Evolutionary conservation across 1,140 invertebrate genomes (phyloP).

Genomic region (Musca vetustissima): DNA sequence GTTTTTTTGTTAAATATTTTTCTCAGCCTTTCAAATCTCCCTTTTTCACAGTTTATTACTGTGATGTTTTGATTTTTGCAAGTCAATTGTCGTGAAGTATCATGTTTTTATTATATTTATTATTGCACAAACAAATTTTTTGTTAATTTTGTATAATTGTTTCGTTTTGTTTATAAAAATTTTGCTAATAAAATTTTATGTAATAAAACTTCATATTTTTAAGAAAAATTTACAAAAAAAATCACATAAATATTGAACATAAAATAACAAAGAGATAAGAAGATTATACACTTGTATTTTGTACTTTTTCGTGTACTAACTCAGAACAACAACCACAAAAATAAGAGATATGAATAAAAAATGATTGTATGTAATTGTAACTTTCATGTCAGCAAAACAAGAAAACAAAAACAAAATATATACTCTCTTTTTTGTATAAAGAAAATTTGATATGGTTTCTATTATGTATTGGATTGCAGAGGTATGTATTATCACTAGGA

Average conservation of each 20-base stretch:
- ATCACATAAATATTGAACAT: conserved; percentile 10
- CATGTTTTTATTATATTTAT: too few relatives aligned
- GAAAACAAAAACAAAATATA: conserved; percentile 5
- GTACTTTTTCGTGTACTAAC: conserved; percentile 22
- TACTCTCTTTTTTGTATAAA: conserved; percentile 6
- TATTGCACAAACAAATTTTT: background rate
- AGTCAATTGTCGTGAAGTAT: too few relatives aligned
- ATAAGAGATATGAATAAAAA: background rate
- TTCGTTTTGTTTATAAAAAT: background rate
- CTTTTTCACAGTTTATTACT: too few relatives aligned
- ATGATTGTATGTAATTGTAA: background rate
- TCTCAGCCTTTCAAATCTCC: too few relatives aligned
- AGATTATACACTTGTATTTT: conserved; percentile 26
- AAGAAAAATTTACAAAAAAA: background rate
- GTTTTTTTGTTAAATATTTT: too few relatives aligned
- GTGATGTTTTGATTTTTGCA: too few relatives aligned
- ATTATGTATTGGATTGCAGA: too few relatives aligned
- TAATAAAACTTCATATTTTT: conserved; percentile 6
- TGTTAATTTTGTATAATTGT: conserved; percentile 1
- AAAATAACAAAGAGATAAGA: background rate
- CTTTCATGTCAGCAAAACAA: background rate
- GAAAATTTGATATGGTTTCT: too few relatives aligned
- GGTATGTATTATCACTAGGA: too few relatives aligned
- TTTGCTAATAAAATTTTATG: conserved; percentile 1
- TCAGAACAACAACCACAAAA: conserved; percentile 8